Evolutionary conservation across 2,113 vertebrate species (phyloP), one percentile per base, ranked within the genome.

Genomic region (Climacteris rufus): DNA sequence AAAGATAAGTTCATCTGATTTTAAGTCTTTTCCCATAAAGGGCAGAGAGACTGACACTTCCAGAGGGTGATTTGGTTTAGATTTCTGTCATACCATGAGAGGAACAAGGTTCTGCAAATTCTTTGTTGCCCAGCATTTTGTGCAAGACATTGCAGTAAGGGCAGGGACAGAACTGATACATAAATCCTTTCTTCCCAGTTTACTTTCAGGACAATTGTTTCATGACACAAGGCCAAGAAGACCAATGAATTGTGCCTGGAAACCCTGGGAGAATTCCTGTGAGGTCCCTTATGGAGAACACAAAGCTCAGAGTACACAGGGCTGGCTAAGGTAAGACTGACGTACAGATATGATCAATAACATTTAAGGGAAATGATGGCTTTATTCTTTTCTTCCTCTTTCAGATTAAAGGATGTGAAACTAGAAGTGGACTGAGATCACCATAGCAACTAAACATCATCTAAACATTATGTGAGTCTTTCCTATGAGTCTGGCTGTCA

Each of bases 381-480:
- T 83, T 79, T 72, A 49, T 85, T 78, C 31, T 72, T 90, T 80
- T 57, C 72, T 66, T 78, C 53, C 52, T 92, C 68, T 77, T 87
- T 66, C 60, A 45, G 76, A 74, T 54, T 60, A 89, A 89, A 85
- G 78, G n/a, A 33, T 74, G 54, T 74, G 65, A 87, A 94, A 79
- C 53, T 71, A 60, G 44, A 65, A 56, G 52, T 75, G 81, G 93
- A 89, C 84, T 79, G 77, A 91, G 91, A 94, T 96, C 96, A 97
- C 96, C 95, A 95, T 94, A 85, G 94, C 94, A 97, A 97, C 93
- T 35, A 54, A 83, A 28, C 74, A 94, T 65, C 89, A 33, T 83
- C 71, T 72, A 33, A 93, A 87, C 5, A 6, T 69, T 59, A 25
- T 72, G 22, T 53, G 40, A 27, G 61, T 57, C 60, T n/a, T 89